phyloP scores from a whole-genome alignment of 2,888 invertebrate genomes.

The Pseudococcus jackbeardsleyi region DNA sequence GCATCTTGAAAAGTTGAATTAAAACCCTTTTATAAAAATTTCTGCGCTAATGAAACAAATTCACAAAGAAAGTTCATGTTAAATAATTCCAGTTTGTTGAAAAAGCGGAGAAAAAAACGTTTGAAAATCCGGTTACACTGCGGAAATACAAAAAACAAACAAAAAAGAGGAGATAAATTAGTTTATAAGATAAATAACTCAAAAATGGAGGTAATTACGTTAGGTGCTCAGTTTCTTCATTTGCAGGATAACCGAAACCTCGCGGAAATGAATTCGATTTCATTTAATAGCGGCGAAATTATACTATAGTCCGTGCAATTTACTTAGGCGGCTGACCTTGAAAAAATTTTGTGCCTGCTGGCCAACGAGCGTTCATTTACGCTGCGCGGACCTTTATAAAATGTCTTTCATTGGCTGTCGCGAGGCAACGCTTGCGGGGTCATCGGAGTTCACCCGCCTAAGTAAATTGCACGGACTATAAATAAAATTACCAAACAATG shows the following conservation, averaged over 20 bases:
- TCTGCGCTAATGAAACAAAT: slow-evolving; percentile 26
- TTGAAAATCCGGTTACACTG: neutral
- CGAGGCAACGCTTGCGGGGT: no score
- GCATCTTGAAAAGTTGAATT: neutral
- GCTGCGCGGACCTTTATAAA: no score
- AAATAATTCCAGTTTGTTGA: neutral
- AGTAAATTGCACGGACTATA: no score
- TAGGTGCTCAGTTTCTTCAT: neutral
- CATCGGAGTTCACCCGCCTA: no score
- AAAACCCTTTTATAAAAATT: neutral
- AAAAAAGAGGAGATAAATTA: neutral
- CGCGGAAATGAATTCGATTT: neutral
- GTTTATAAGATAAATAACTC: slow-evolving; percentile 6
- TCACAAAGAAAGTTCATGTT: slow-evolving; percentile 40
- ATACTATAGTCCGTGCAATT: no score
- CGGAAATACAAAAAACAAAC: neutral
- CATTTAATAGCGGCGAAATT: neutral
- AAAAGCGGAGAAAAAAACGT: neutral
- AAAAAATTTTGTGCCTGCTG: no score
- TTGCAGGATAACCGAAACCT: neutral
- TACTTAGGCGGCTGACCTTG: no score
- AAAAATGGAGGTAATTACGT: neutral
- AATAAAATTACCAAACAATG: slow-evolving; percentile 1
- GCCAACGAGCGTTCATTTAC: no score
- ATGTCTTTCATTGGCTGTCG: no score